Conservation (phyloP, 1,140 invertebrate species). For the Pseudomyrmex cubaensis region DNA sequence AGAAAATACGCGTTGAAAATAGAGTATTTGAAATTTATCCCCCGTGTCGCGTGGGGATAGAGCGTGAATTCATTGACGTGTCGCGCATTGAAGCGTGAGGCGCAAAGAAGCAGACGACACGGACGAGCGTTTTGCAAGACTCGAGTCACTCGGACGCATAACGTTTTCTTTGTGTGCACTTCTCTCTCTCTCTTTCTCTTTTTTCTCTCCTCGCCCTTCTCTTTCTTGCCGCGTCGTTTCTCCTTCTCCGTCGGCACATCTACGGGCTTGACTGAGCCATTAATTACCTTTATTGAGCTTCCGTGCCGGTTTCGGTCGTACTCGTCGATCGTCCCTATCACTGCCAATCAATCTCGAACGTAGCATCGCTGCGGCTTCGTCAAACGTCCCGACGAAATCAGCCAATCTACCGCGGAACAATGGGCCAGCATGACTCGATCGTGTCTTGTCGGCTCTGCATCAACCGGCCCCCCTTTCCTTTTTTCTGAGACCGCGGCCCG, state of each 20-base stretch:
- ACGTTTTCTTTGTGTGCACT: background rate
- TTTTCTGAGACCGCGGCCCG: constrained; percentile 52
- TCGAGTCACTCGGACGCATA: constrained; percentile 13
- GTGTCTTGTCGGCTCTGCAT: constrained; percentile 73
- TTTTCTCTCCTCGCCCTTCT: background rate
- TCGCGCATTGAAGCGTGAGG: background rate
- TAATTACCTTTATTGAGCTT: constrained; percentile 80
- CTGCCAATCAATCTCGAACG: constrained; percentile 79
- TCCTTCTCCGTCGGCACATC: constrained; percentile 56
- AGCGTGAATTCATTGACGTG: background rate
- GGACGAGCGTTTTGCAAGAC: constrained; percentile 22
- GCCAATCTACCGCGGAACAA: constrained; percentile 79
- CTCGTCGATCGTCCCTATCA: constrained; percentile 81
- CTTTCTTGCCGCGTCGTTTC: constrained; percentile 26
- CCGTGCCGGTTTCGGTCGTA: constrained; percentile 75
- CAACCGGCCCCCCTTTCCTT: constrained; percentile 46
- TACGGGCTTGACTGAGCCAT: constrained; percentile 68
- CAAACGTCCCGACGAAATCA: constrained; percentile 74
- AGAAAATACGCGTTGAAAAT: background rate
- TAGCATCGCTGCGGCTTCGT: constrained; percentile 70
- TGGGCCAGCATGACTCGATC: constrained; percentile 77
- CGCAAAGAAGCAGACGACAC: background rate
- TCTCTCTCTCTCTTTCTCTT: background rate
- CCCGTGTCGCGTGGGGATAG: background rate
- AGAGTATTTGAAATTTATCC: background rate